Conservation (phyloP, 1,140 invertebrate genomes). For the Formica selysi region DNA sequence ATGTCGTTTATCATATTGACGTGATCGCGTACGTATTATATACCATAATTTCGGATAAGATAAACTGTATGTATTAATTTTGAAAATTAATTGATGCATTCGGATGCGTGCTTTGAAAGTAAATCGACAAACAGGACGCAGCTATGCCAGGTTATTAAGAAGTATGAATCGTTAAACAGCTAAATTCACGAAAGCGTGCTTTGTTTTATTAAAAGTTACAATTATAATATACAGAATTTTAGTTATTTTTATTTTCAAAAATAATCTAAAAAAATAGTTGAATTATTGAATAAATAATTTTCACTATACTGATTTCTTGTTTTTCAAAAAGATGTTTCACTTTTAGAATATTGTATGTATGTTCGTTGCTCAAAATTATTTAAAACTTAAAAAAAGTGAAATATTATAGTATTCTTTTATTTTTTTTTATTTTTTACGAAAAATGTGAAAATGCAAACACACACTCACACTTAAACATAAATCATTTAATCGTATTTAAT, state of each 20-base stretch:
- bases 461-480: neutral
- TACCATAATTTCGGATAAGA: slow-evolving; percentile 6
- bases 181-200: slow-evolving; percentile 17
- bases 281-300: neutral
- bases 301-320: neutral
- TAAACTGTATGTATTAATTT: neutral
- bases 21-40: neutral
- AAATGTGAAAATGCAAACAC: neutral
- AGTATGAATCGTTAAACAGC: slow-evolving; percentile 12
- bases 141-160: slow-evolving; percentile 46
- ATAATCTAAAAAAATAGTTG: neutral
- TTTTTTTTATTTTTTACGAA: neutral
- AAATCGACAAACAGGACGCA: slow-evolving; percentile 24
- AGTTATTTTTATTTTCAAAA: slow-evolving; percentile 4
- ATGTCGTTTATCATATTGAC: slow-evolving; percentile 74
- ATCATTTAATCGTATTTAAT: neutral
- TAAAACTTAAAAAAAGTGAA: neutral
- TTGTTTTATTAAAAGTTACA: neutral
- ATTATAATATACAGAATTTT: slow-evolving; percentile 10
- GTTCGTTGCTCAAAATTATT: neutral
- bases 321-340: neutral
- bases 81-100: slow-evolving; percentile 7
- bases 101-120: neutral
- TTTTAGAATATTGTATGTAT: neutral
- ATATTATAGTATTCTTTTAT: slow-evolving; percentile 1